Conservation (phyloP, 2,797 vertebrate species). For the Cryptoblepharus egeriae region DNA sequence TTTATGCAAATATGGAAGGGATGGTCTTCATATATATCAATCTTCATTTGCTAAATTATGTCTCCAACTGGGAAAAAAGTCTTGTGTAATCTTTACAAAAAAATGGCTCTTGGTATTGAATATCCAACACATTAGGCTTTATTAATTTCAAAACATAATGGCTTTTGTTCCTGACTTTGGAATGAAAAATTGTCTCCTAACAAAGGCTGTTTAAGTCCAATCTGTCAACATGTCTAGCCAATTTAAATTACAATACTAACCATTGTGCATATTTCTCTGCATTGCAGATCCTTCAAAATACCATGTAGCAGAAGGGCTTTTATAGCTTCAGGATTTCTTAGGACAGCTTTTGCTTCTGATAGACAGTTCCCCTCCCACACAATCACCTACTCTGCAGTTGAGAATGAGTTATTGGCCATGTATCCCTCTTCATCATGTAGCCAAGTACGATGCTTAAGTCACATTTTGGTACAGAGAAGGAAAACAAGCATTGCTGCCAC, state of each 20-base stretch:
- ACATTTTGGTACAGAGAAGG: neutral
- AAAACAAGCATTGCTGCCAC: fast-evolving
- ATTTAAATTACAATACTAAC: slow-evolving; percentile 39
- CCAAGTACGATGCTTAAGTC: neutral
- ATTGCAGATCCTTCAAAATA: slow-evolving; percentile 29
- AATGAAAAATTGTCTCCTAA: neutral
- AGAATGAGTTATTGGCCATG: neutral
- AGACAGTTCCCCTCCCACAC: slow-evolving; percentile 43
- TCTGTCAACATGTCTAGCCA: neutral
- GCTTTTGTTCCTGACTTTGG: slow-evolving; percentile 6
- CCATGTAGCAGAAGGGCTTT: slow-evolving; percentile 20
- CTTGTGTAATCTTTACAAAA: neutral
- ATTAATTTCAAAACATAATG: neutral
- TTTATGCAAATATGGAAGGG: neutral
- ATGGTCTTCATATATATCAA: neutral
- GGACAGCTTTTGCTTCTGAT: slow-evolving; percentile 48
- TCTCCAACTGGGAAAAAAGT: neutral
- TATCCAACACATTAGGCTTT: neutral
- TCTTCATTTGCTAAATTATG: neutral
- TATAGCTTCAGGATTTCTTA: slow-evolving; percentile 43
- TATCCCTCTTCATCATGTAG: neutral
- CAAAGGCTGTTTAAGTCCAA: neutral
- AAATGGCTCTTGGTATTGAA: neutral
- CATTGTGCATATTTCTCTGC: slow-evolving; percentile 9
- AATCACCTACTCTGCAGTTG: slow-evolving; percentile 27